Conservation (phyloP, 2,888 invertebrate species). For the Neoaliturus tenellus region DNA sequence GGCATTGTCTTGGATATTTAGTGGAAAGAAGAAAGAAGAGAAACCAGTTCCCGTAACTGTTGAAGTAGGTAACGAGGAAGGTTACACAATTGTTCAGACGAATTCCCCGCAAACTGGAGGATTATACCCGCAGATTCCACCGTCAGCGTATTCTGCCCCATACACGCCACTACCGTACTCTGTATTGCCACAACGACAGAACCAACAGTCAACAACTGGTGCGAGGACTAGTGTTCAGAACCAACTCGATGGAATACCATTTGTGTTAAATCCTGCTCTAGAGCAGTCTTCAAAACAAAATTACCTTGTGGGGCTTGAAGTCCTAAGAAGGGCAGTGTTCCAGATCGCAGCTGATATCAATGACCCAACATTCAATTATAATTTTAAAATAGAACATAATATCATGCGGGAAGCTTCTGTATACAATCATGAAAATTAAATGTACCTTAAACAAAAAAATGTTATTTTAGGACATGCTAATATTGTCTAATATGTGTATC, state of each 20-base stretch:
- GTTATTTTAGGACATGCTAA: too few species aligned
- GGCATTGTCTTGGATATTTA: conserved; percentile 35
- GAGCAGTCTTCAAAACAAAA: conserved; percentile 9
- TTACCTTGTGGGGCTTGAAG: not conserved
- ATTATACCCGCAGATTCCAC: conserved; percentile 25
- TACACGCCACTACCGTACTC: conserved; percentile 21
- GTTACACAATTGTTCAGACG: conserved; percentile 8
- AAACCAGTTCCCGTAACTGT: conserved; percentile 22
- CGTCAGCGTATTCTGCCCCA: not conserved
- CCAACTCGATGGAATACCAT: conserved; percentile 37
- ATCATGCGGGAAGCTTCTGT: conserved; percentile 20
- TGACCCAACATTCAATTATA: conserved; percentile 11
- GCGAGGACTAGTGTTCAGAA: conserved; percentile 5
- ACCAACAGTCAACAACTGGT: not conserved
- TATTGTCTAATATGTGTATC: too few species aligned
- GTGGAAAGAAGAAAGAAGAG: conserved; percentile 50
- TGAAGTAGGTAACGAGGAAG: conserved; percentile 26
- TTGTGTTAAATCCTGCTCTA: not conserved
- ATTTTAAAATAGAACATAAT: conserved; percentile 8
- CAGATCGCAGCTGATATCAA: conserved; percentile 44
- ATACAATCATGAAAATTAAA: conserved; percentile 8
- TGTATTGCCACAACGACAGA: not conserved
- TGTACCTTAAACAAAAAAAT: too few species aligned
- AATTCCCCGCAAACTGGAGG: not conserved
- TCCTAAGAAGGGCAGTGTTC: conserved; percentile 24